phyloP scores from a whole-genome alignment of 2,797 vertebrate genomes.

The Sebastes elongatus region DNA sequence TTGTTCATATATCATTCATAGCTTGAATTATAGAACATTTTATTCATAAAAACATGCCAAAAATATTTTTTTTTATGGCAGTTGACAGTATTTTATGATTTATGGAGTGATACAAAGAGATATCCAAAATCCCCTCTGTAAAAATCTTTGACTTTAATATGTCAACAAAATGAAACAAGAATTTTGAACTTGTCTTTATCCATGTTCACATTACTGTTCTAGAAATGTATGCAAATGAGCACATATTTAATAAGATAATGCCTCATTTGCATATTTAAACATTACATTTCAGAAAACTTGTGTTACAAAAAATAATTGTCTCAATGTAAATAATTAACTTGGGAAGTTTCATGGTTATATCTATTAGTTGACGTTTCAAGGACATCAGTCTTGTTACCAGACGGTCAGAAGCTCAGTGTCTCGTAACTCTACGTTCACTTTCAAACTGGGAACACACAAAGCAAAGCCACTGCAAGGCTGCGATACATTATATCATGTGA shows the following conservation, averaged over 20 bases:
- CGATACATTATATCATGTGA: background rate
- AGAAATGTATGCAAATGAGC: background rate
- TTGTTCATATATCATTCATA: background rate
- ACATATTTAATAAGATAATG: background rate
- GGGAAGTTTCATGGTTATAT: background rate
- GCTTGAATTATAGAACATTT: background rate
- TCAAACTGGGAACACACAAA: background rate
- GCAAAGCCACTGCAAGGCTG: background rate
- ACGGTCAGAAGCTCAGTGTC: background rate
- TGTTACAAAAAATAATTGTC: too few species aligned
- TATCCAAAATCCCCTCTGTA: background rate
- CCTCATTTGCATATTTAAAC: background rate
- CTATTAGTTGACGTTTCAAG: background rate
- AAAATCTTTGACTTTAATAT: background rate
- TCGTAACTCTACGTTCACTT: background rate
- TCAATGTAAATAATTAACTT: background rate
- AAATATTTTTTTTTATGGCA: background rate
- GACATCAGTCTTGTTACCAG: background rate
- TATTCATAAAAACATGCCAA: background rate
- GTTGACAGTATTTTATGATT: background rate
- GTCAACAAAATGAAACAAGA: background rate
- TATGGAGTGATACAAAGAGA: background rate
- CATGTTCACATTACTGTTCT: background rate
- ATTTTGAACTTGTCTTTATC: background rate
- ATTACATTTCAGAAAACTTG: background rate